phyloP scores from a whole-genome alignment of 2,113 vertebrate genomes.

The Calyptommatus sinebrachiatus region DNA sequence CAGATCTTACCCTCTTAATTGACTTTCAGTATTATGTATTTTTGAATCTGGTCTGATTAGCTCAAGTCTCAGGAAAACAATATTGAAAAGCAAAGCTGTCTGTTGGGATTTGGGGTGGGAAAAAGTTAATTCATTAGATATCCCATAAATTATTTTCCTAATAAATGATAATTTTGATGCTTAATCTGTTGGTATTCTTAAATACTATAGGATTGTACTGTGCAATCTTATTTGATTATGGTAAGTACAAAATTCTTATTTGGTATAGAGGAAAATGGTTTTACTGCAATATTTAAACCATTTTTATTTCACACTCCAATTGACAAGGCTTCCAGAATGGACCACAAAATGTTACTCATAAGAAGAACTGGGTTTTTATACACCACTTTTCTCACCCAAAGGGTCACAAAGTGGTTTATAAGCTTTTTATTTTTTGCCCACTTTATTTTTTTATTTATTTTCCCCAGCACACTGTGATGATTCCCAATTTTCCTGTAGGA shows the following conservation, averaged over 20 bases:
- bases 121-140: not conserved
- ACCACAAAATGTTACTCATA: too few species aligned
- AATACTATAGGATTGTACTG: not conserved
- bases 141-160: not conserved
- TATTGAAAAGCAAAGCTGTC: constrained; percentile 14
- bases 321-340: too few species aligned
- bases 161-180: not conserved
- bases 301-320: too few species aligned
- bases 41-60: not conserved
- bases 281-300: too few species aligned
- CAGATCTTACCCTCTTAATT: too few species aligned
- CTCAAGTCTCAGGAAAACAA: not conserved
- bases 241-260: not conserved
- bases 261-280: not conserved
- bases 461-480: too few species aligned
- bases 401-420: too few species aligned
- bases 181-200: not conserved
- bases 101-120: constrained; percentile 29
- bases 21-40: too few species aligned
- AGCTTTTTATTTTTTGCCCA: too few species aligned
- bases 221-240: not conserved
- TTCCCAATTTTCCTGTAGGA: not conserved
- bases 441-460: too few species aligned
- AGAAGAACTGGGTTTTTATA: too few species aligned
- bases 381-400: too few species aligned